These are phyloP conservation scores for Coleophora deauratella DNA, from an alignment of 2,888 invertebrate genomes.

Conservation along the genomic window DNA sequence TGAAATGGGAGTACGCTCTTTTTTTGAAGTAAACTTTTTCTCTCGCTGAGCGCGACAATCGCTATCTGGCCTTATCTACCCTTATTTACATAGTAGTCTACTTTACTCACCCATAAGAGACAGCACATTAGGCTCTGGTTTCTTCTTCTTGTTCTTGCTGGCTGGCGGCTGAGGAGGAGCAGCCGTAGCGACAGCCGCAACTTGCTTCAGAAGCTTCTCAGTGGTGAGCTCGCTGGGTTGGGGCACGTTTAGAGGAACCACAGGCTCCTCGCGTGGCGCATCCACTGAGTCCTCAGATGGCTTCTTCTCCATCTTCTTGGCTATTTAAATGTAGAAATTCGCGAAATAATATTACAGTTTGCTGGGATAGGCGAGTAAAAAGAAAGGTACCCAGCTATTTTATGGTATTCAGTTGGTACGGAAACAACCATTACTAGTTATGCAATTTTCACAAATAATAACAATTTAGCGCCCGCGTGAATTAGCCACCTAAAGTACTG, in stretches of 20 bases:
- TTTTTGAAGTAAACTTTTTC: too few relatives aligned
- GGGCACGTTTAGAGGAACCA: conserved; percentile 52
- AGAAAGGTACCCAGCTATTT: too few relatives aligned
- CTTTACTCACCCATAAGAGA: conserved; percentile 60
- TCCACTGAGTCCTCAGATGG: conserved; percentile 27
- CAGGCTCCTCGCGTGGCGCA: conserved; percentile 39
- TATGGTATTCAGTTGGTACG: too few relatives aligned
- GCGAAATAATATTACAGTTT: not conserved
- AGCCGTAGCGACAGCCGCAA: conserved; percentile 24
- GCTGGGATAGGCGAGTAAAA: too few relatives aligned
- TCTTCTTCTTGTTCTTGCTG: conserved; percentile 58
- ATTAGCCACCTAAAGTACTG: too few relatives aligned
- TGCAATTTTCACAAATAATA: too few relatives aligned
- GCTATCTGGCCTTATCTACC: too few relatives aligned
- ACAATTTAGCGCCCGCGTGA: too few relatives aligned
- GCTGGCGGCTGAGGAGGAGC: conserved; percentile 34
- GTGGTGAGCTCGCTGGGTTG: conserved; percentile 63
- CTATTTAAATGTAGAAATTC: conserved; percentile 21
- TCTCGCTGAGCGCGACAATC: too few relatives aligned
- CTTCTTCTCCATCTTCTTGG: conserved; percentile 53
- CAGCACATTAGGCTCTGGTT: conserved; percentile 51
- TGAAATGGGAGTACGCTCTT: too few relatives aligned
- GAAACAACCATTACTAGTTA: too few relatives aligned
- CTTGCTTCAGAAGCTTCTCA: conserved; percentile 57
- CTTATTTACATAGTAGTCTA: too few relatives aligned